Percentiles rank a stretch among this genome's conserved stretches.
Evolutionary conservation across 2,113 vertebrate genomes (phyloP).

Genomic region (Ammodytes dubius): DNA sequence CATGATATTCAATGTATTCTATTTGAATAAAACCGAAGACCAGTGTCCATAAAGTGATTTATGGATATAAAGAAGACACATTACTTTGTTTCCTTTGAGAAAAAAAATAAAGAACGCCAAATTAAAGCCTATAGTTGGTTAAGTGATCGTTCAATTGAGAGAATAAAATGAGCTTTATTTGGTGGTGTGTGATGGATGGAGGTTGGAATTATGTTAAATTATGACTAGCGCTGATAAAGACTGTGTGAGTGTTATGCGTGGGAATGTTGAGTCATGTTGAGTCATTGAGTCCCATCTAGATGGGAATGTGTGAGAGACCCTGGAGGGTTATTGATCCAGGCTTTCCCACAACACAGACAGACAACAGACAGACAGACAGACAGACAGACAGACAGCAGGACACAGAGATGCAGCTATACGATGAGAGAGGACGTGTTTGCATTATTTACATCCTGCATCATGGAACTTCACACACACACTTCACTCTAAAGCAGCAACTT

Average conservation of each 20-base stretch:
- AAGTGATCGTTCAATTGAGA: background rate
- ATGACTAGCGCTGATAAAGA: slow-evolving; percentile 11
- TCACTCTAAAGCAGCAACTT: too few species aligned
- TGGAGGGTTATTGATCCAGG: slow-evolving; percentile 19
- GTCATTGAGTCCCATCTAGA: too few species aligned
- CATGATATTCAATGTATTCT: background rate
- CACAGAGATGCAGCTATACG: background rate
- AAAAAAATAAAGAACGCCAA: too few species aligned
- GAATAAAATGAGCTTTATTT: background rate
- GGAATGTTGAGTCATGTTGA: slow-evolving; percentile 42
- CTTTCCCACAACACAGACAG: slow-evolving; percentile 3
- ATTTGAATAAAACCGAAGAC: background rate
- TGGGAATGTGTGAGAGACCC: slow-evolving; percentile 31
- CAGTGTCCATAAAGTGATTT: background rate
- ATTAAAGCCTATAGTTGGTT: background rate
- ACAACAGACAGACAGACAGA: slow-evolving; percentile 1
- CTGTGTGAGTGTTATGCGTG: background rate
- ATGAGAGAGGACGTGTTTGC: background rate
- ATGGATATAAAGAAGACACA: background rate
- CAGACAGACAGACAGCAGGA: slow-evolving; percentile 23
- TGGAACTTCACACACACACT: too few species aligned
- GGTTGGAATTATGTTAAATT: slow-evolving; percentile 1
- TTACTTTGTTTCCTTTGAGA: background rate
- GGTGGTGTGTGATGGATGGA: background rate
- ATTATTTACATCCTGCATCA: background rate